phyloP scores from a whole-genome alignment of 2,888 invertebrate genomes.

The Thymelicus acteon region DNA sequence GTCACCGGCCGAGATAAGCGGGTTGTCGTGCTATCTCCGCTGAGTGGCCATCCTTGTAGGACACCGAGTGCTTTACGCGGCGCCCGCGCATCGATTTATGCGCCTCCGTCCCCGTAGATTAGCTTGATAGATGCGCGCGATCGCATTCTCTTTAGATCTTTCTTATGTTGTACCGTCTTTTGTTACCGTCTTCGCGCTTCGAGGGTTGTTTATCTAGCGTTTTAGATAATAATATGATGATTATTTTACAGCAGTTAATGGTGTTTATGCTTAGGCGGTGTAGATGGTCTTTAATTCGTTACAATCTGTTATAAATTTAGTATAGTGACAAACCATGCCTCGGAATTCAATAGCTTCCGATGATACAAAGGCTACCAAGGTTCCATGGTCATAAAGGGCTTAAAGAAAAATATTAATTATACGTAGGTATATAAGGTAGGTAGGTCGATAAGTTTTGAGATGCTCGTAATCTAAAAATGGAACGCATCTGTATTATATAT shows the following conservation, averaged over 20 bases:
- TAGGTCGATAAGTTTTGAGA: too few species aligned
- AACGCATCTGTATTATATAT: too few species aligned
- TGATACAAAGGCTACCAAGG: too few species aligned
- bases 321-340: too few species aligned
- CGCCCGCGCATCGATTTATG: conserved; percentile 64
- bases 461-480: too few species aligned
- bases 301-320: too few species aligned
- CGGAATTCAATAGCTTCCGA: too few species aligned
- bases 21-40: conserved; percentile 50
- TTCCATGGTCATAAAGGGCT: too few species aligned
- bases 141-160: conserved; percentile 36
- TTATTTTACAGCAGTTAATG: conserved; percentile 4
- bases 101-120: conserved; percentile 60
- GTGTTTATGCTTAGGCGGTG: too few species aligned
- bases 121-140: conserved; percentile 58
- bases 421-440: too few species aligned
- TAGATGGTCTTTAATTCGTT: too few species aligned
- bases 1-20: conserved; percentile 58
- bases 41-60: conserved; percentile 57
- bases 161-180: conserved; percentile 36
- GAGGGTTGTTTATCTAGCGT: not conserved
- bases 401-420: too few species aligned
- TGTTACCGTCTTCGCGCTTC: conserved; percentile 1
- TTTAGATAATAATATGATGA: conserved; percentile 15
- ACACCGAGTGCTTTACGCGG: conserved; percentile 56